phyloP scores from a whole-genome alignment of 2,888 invertebrate genomes.

The Auanema sp. region DNA sequence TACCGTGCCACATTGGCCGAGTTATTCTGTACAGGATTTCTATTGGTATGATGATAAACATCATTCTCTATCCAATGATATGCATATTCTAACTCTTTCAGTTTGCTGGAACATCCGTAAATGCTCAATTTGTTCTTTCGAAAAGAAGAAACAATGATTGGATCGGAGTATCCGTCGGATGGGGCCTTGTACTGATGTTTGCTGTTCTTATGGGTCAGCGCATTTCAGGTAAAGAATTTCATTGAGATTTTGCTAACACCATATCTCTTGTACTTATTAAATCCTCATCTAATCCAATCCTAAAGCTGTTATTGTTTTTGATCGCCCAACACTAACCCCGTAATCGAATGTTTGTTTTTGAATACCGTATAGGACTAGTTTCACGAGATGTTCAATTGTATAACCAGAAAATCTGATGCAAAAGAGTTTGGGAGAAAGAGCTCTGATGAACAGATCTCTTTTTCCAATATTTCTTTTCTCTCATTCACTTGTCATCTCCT shows the following conservation, averaged over 20 bases:
- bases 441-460: too few species aligned
- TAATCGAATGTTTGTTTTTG: background rate
- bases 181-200: conserved; percentile 56
- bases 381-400: too few species aligned
- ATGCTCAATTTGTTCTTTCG: conserved; percentile 53
- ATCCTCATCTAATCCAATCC: too few species aligned
- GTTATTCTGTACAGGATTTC: conserved; percentile 48
- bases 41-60: conserved; percentile 32
- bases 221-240: conserved; percentile 42
- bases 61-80: background rate
- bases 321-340: background rate
- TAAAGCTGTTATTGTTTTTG: too few species aligned
- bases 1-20: conserved; percentile 45
- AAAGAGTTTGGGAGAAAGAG: too few species aligned
- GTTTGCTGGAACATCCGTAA: conserved; percentile 51
- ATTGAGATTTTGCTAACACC: too few species aligned
- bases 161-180: conserved; percentile 53
- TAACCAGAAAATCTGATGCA: too few species aligned
- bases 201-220: conserved; percentile 51
- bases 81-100: conserved; percentile 22
- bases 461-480: too few species aligned
- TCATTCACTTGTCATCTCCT: too few species aligned
- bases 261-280: too few species aligned
- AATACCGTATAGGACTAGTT: too few species aligned
- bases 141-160: conserved; percentile 47